A percentile compares a stretch with the other conserved stretches of the same genome.
Conservation (phyloP, 1,140 invertebrate species). For the Himalopsyche phryganea region DNA sequence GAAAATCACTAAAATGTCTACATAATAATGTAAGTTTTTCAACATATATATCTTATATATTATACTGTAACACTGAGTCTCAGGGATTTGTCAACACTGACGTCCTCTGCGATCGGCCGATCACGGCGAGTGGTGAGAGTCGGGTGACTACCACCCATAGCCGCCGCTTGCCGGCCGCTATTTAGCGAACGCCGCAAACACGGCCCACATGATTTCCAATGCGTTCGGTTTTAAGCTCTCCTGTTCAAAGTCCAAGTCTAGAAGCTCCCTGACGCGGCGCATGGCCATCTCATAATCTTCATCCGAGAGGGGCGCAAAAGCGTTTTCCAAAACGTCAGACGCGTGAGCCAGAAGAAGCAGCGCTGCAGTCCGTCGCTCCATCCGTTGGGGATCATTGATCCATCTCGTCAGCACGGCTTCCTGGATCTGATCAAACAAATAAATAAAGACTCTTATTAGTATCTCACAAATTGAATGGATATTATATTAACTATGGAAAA, state of each 20-base stretch:
- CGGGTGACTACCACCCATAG: conserved; percentile 27
- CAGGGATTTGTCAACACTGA: conserved; percentile 10
- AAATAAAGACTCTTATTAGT: no score
- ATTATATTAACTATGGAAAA: no score
- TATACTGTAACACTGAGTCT: conserved; percentile 10
- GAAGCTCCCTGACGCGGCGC: conserved; percentile 89
- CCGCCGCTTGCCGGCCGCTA: conserved; percentile 52
- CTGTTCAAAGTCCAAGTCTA: conserved; percentile 95
- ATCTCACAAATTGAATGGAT: no score
- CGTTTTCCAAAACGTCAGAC: conserved; percentile 98
- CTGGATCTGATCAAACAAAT: conserved; percentile 71
- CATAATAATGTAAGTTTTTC: no score
- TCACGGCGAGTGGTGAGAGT: neutral
- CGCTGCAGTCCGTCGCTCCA: conserved; percentile 91
- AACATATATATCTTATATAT: neutral
- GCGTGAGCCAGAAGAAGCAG: conserved; percentile 95
- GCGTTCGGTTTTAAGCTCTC: conserved; percentile 84
- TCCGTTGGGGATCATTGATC: conserved; percentile 96
- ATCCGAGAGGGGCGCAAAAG: conserved; percentile 97
- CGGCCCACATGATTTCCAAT: conserved; percentile 96
- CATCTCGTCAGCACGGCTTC: conserved; percentile 94
- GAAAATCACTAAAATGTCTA: no score
- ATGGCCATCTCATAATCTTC: conserved; percentile 99
- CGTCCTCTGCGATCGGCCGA: neutral
- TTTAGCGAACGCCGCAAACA: conserved; percentile 97